Base-by-base conservation (phyloP, 2,797 vertebrate species). In the Astyanax mexicanus region DNA sequence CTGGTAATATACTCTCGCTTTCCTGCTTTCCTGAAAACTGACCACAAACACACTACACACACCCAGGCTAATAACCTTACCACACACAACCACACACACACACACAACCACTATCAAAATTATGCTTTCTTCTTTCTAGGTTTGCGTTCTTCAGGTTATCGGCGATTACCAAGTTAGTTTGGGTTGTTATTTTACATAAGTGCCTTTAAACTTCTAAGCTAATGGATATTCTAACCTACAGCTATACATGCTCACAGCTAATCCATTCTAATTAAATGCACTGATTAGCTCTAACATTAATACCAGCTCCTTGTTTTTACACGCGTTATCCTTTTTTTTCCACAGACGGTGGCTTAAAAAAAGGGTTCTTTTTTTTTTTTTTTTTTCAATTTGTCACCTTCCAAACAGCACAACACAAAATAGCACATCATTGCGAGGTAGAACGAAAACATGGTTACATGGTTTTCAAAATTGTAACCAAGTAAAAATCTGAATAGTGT, bases 91-190 rank as follows among this genome's bases (percentile, higher is more conserved):
- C 27, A 60, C n/a, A 29, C 61, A 66, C 80, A 69, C 68, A 66
- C 38, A 15, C 13, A 29, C 32, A 44, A 9, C 47, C 23, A 9
- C 47, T 23, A 23, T 66, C 19, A 74, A 69, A 69, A 23, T 29
- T 3, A 49, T 66, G 19, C 44, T 69, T 8, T 77, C 35, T 76
- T 17, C 80, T 76, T 73, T 70, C 25, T 68, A 97, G 96, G 94
- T 90, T 97, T 94, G 92, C 93, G 93, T 90, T 94, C 96, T 81
- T 96, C 92, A 64, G 92, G 96, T 96, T 98, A 97, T 93, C 95
- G 93, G 44, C 96, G 97, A 92, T 91, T 94, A 92, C 95, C 95
- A 96, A 98, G 94, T 98, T 96, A 91, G 84, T 98, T 79, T 71
- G 83, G 27, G 60, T 68, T 62, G 54, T 72, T 81, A 21, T 15